Evolutionary conservation across 2,797 vertebrate genomes (phyloP), one percentile per base, ranked within the genome.

Genomic region (Urophycis tenuis): DNA sequence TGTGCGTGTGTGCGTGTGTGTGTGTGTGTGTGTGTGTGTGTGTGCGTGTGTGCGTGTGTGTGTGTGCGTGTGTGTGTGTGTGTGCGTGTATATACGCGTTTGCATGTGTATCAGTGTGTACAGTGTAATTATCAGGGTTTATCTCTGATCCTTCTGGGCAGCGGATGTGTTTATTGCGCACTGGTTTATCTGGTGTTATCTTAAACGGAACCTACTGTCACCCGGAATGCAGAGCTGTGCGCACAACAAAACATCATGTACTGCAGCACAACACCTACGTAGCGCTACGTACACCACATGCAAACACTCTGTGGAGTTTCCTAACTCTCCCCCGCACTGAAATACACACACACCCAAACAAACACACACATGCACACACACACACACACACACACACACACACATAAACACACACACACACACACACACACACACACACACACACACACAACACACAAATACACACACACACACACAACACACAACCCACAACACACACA

Each of bases 101-200:
- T 11, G 60, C 10, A 25, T 67, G 60, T 67, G 25, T 67, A 6
- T 29, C 22, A 25, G n/a, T 53, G 45, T 67, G 25, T 8, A 29
- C 9, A 12, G 60, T 30, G 25, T 67, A 29, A 67, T 29, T 29
- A 10, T 67, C 60, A 29, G 60, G n/a, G 60, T 29, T 67, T 29
- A 67, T 67, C 60, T 29, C n/a, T 60, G 53, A 60, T 25, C 22
- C 53, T n/a, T 60, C 60, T 67, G 25, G 25, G 22, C 25, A 3
- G 60, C n/a, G 60, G 60, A 67, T 67, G 60, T 67, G 60, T 67
- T 67, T 67, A 14, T 67, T 67, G 60, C 60, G 29, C 60, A 29
- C n/a, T 29, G 25, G 60, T 67, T 67, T 67, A 67, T 25, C 53
- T 60, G 53, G 53, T 60, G n/a, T 60, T 60, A 60, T 67, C 60